A percentile compares a stretch with the other conserved stretches of the same genome.
phyloP scores from a whole-genome alignment of 2,113 vertebrate genomes.

The Coryphaenoides rupestris region DNA sequence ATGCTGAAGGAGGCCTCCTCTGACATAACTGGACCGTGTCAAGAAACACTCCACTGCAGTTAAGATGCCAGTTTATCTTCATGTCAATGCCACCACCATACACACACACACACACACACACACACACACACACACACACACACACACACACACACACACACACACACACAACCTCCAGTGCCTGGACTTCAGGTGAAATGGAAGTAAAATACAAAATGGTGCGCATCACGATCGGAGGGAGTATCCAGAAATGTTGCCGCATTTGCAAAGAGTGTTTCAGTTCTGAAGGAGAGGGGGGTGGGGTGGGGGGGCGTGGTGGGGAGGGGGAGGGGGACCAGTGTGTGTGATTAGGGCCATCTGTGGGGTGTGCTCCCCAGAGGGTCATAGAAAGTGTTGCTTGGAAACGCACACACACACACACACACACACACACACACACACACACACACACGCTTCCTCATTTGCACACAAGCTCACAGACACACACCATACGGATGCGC shows the following conservation, averaged over 20 bases:
- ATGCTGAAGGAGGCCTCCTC: background rate
- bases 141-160: too few relatives aligned
- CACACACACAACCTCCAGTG: too few relatives aligned
- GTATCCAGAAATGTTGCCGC: background rate
- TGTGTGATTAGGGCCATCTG: constrained; percentile 62
- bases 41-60: constrained; percentile 19
- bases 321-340: constrained; percentile 10
- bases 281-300: background rate
- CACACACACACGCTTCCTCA: too few relatives aligned
- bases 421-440: constrained; percentile 1
- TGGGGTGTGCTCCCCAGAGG: constrained; percentile 25
- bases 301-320: background rate
- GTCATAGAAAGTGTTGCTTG: constrained; percentile 13
- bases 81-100: background rate
- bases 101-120: background rate
- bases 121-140: too few relatives aligned
- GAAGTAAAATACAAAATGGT: too few relatives aligned
- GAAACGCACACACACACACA: constrained; percentile 4
- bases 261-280: too few relatives aligned
- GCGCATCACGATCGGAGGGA: too few relatives aligned
- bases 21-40: constrained; percentile 7
- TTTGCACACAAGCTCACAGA: too few relatives aligned
- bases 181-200: too few relatives aligned
- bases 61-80: constrained; percentile 27
- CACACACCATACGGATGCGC: background rate